Evolutionary conservation across 1,140 invertebrate species (phyloP).

Genomic region (Penaeus indicus): DNA sequence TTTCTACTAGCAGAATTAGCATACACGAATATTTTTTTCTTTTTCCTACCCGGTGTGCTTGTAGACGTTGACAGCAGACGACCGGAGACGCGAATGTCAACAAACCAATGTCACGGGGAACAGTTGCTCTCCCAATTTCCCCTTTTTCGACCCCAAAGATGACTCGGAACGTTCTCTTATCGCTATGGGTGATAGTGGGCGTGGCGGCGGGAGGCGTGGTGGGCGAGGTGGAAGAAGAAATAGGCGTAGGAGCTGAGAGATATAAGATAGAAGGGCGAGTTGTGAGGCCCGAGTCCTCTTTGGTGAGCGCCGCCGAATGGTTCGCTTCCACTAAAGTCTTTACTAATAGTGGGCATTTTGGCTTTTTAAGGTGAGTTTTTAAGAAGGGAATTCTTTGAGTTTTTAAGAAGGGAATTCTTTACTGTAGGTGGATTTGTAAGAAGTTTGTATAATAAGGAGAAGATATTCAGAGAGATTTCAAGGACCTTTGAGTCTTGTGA

Average conservation of each 20-base stretch:
- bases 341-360: slow-evolving; percentile 54
- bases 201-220: not conserved
- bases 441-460: no score
- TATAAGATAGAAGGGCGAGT: slow-evolving; percentile 59
- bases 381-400: not conserved
- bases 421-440: no score
- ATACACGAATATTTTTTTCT: not conserved
- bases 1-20: not conserved
- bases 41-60: not conserved
- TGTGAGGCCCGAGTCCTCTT: slow-evolving; percentile 49
- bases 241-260: slow-evolving; percentile 10
- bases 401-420: not conserved
- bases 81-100: no score
- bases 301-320: slow-evolving; percentile 45
- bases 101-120: no score
- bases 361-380: slow-evolving; percentile 52
- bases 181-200: not conserved
- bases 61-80: slow-evolving; percentile 13
- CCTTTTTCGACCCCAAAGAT: not conserved
- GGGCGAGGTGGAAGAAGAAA: slow-evolving; percentile 48
- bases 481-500: no score
- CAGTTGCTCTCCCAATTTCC: no score
- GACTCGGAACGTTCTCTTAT: not conserved
- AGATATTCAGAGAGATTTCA: no score
- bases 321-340: slow-evolving; percentile 57